Evolutionary conservation across 2,113 vertebrate genomes (phyloP).

Genomic region (Aspidoscelis tigris): DNA sequence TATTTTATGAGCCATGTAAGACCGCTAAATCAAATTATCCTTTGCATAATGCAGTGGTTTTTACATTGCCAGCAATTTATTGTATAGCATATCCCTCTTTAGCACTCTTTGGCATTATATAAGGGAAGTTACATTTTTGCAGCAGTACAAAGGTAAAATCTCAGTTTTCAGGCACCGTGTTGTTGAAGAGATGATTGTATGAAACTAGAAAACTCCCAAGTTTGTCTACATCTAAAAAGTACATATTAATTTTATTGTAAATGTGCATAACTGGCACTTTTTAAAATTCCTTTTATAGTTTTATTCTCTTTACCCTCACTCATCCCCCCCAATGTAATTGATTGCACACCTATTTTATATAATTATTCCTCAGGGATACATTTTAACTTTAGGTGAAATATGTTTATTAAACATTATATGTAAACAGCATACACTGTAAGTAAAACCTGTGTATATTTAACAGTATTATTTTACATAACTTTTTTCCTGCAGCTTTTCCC

Average conservation of each 20-base stretch:
- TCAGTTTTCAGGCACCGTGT: too few relatives aligned
- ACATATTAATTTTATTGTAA: conserved; percentile 11
- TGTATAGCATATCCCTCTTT: too few relatives aligned
- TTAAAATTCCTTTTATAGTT: neutral
- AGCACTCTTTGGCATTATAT: too few relatives aligned
- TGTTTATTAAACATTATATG: conserved; percentile 58
- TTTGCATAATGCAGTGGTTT: too few relatives aligned
- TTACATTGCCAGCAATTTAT: too few relatives aligned
- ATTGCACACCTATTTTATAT: conserved; percentile 45
- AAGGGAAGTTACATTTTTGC: too few relatives aligned
- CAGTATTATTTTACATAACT: conserved; percentile 46
- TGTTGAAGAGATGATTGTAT: neutral
- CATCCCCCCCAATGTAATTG: conserved; percentile 46
- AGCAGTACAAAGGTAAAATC: too few relatives aligned
- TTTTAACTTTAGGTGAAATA: conserved; percentile 57
- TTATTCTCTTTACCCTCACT: conserved; percentile 32
- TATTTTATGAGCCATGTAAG: conserved; percentile 10
- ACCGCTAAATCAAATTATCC: conserved; percentile 10
- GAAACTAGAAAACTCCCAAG: conserved; percentile 30
- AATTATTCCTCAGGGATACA: conserved; percentile 44
- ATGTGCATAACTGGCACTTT: neutral
- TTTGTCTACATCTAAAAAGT: neutral
- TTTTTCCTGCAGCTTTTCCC: conserved; percentile 49
- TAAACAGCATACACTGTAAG: conserved; percentile 50
- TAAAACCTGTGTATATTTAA: conserved; percentile 48